Base-by-base conservation (phyloP, 92 coral and sea anemone species). In the Palythoa caribaeorum region DNA sequence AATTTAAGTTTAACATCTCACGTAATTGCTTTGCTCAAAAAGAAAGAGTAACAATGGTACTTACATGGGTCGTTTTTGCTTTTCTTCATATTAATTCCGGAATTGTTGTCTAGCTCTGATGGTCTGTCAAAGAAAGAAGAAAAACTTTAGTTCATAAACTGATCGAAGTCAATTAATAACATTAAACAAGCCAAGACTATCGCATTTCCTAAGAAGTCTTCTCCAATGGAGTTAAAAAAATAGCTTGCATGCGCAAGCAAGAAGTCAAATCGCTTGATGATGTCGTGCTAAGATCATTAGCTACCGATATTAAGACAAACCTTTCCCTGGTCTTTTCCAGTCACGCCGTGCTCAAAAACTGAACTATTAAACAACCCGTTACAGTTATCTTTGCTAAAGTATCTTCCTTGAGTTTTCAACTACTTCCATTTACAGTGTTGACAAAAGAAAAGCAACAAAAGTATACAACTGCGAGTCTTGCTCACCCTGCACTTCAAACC, bases 11-110 rank as follows among this genome's bases (percentile, higher is more conserved):
- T 19, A 63, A 70, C 2, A 70, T 13, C 5, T 28, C 5, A 11
- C 36, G 9, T 70, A 10, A 38, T 3, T 8, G 16, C 38, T 35
- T 5, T 77, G 13, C 20, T 11, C 17, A 39, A 81, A 47, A 13
- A 3, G 11, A 6, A 4, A 1, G 12, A 19, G 48, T 21, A 40
- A 65, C 11, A 20, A 6, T 38, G n/a, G 87, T 90, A 90, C 92
- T 90, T 63, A 90, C 92, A 80, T 11, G 92, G 90, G 57, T 90
- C 92, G 50, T 76, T 87, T 65, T 86, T 90, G 35, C 87, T 85
- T 69, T 84, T 86, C 76, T 90, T 90, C 71, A 88, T 74, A 36
- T 35, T 38, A 65, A 44, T 44, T 86, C 14, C 38, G 81, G 84
- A 86, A 36, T 68, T 84, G 66, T 89, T 40, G 83, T 54, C 54